Evolutionary conservation across 2,113 vertebrate genomes (phyloP), one percentile per base, ranked within the genome.

Genomic region (Pseudopipra pipra): DNA sequence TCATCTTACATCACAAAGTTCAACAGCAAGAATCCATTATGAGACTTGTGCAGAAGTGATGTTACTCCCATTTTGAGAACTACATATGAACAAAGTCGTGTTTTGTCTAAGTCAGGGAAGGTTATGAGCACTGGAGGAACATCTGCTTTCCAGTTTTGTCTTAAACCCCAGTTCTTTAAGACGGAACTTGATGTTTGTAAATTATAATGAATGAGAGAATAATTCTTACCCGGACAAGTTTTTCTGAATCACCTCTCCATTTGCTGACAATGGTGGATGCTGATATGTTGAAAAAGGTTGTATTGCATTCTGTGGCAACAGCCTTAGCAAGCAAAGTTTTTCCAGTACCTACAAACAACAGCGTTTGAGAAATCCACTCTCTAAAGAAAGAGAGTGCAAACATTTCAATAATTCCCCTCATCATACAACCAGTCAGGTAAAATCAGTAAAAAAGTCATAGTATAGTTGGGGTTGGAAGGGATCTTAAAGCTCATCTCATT

Each of bases 251-350:
- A 37, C 99, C 99, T 56, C 99, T 99, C 99, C 99, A 99, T 90
- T 99, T 99, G 98, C 99, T 99, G 96, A 99, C 98, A 55, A 99
- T 99, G 94, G 99, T 99, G 72, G 99, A 99, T 21, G 99, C 99
- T 7, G 99, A 99, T 93, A 99, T 99, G 97, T 99, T 99, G 96
- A 99, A 99, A 97, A 99, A 99, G 4, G 99, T 99, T 6, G 99
- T 99, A 41, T 98, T 99, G 92, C 99, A 99, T 93, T 99, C 99
- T 3, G 99, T 99, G 67, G 99, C 99, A 80, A 99, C 99, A 13
- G 99, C 99, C 97, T 99, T 99, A 65, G 99, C 99, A 85, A 99
- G 98, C 95, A 99, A 95, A 2, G 99, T 99, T 97, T 99, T 99
- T 23, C 99, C 99, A 15, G 99, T 99, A 75, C 99, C 99, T 99